Conservation (phyloP, 2,113 vertebrate genomes). For the Naja naja region DNA sequence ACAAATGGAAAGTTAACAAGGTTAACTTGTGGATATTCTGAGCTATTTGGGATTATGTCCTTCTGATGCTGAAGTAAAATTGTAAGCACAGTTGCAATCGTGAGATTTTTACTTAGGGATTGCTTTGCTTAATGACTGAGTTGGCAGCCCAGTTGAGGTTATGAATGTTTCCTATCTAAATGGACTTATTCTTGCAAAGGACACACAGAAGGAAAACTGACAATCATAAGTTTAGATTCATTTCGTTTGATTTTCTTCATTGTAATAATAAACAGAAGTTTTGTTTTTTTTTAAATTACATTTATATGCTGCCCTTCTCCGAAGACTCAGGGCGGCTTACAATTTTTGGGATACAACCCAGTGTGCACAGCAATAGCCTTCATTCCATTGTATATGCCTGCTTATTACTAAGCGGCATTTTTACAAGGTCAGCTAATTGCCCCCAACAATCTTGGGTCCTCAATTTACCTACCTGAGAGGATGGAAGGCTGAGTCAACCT, state of each 20-base stretch:
- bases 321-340: too few species aligned
- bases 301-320: too few species aligned
- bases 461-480: too few species aligned
- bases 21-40: neutral
- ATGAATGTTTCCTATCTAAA: neutral
- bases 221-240: neutral
- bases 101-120: neutral
- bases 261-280: neutral
- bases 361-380: too few species aligned
- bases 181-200: neutral
- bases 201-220: neutral
- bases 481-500: too few species aligned
- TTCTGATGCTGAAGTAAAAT: neutral
- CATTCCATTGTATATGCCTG: too few species aligned
- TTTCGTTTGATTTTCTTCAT: slow-evolving; percentile 7
- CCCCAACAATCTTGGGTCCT: too few species aligned
- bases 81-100: neutral
- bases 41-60: neutral
- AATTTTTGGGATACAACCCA: too few species aligned
- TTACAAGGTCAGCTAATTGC: too few species aligned
- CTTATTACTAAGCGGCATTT: too few species aligned
- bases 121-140: neutral
- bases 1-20: neutral
- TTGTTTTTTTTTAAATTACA: too few species aligned
- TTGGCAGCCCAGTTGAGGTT: neutral